phyloP scores from a whole-genome alignment of 2,797 vertebrate species.

The Poecilia wingei region DNA sequence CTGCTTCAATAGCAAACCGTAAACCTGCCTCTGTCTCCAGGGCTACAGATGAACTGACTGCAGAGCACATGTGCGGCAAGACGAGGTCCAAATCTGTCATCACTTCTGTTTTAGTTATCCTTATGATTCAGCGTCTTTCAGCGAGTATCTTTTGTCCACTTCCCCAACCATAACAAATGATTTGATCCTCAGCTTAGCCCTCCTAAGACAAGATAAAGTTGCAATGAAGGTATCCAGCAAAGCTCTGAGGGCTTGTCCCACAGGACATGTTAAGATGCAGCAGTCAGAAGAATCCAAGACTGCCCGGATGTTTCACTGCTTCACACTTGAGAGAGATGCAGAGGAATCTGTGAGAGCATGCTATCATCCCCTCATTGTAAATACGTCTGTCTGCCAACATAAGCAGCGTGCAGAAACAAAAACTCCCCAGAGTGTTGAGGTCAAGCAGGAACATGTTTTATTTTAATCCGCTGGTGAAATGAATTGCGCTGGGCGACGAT shows the following conservation, averaged over 20 bases:
- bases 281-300: conserved; percentile 33
- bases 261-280: conserved; percentile 6
- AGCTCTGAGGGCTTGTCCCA: conserved; percentile 38
- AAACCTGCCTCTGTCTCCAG: conserved; percentile 58
- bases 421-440: conserved; percentile 16
- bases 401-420: conserved; percentile 50
- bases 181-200: conserved; percentile 58
- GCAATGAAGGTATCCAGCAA: conserved; percentile 41
- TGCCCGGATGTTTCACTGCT: conserved; percentile 17
- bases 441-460: conserved; percentile 9
- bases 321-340: conserved; percentile 29
- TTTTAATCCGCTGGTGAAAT: conserved; percentile 35
- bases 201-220: conserved; percentile 56
- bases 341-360: conserved; percentile 35
- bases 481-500: conserved; percentile 15
- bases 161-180: conserved; percentile 59
- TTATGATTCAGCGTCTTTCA: conserved; percentile 54
- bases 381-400: conserved; percentile 42
- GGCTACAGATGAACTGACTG: conserved; percentile 54
- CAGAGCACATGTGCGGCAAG: conserved; percentile 55
- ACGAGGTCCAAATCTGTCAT: conserved; percentile 50
- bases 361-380: conserved; percentile 41
- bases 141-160: conserved; percentile 43
- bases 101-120: conserved; percentile 60
- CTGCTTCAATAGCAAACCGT: conserved; percentile 67